Evolutionary conservation across 2,113 vertebrate genomes (phyloP), one percentile per base, ranked within the genome.

Genomic region (Leptodactylus fuscus): DNA sequence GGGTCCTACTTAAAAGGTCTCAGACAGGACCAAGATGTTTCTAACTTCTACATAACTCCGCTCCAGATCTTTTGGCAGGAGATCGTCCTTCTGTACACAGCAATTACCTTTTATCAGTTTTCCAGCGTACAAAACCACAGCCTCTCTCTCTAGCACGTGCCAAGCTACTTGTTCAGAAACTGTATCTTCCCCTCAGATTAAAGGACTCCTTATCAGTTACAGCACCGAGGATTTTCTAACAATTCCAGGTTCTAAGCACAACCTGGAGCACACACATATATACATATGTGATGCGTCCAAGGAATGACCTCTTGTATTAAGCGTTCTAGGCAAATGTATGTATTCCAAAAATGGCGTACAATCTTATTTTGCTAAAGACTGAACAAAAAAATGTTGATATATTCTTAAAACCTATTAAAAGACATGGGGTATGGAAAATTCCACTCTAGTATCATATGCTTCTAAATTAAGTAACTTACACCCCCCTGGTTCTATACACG

Each of bases 61-160:
- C 41, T 76, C 46, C 44, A 18, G 7, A 51, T 24, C 36, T 62
- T 36, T 55, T 79, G 76, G 76, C 76, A 79, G 55, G 51, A 80
- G 10, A 27, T 58, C 36, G 32, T 53, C 49, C 75, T 60, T 60
- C 77, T 62, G 74, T 51, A 46, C 74, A 32, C 24, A 34, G 53
- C 53, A 80, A 80, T 80, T 60, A 80, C 77, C 53, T 80, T 62
- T 62, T 62, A 80, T 80, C 77, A 80, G 55, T 24, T 62, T 44
- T 60, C 77, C 77, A 62, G 44, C 36, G 53, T 41, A 44, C 29
- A 32, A 49, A 76, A 76, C 46, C 48, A 13, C 74, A 51, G 46
- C 74, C 74, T 69, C 34, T 67, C 34, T 67, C 1, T 22, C 65
- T 11, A 76, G 29, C 46, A 51, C 36, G 34, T 27, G 53, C 55